A percentile compares a stretch with the other conserved stretches of the same genome.
Conservation (phyloP, 2,888 invertebrate genomes). For the Athalia circularis region DNA sequence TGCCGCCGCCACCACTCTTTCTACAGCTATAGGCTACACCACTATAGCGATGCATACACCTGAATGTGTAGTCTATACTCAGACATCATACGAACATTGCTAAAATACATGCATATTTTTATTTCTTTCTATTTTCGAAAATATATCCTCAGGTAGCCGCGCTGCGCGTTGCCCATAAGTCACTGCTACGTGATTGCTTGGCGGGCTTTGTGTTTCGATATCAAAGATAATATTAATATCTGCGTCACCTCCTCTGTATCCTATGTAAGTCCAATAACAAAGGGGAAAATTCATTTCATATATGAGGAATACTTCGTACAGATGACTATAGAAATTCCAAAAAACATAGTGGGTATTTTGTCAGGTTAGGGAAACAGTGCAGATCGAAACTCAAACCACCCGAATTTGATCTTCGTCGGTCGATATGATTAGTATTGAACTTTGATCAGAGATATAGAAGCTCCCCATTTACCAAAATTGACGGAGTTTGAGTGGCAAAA, state of each 20-base stretch:
- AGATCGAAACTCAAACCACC: too few species aligned
- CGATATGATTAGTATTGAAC: too few species aligned
- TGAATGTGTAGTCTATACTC: background rate
- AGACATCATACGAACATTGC: background rate
- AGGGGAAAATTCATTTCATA: slow-evolving; percentile 33
- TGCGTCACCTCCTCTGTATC: slow-evolving; percentile 25
- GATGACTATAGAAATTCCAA: too few species aligned
- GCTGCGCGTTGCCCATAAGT: slow-evolving; percentile 2
- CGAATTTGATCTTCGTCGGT: too few species aligned
- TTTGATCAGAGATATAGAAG: too few species aligned
- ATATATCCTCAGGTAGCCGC: background rate
- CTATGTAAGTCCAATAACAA: slow-evolving; percentile 53
- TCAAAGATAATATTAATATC: slow-evolving; percentile 35
- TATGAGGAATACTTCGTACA: too few species aligned
- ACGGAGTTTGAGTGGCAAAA: too few species aligned
- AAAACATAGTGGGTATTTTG: too few species aligned
- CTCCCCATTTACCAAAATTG: too few species aligned
- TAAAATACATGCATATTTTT: background rate
- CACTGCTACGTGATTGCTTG: background rate
- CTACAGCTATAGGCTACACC: background rate
- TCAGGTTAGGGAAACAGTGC: too few species aligned
- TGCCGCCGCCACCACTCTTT: slow-evolving; percentile 16
- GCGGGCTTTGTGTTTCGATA: slow-evolving; percentile 9
- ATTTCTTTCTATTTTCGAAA: background rate
- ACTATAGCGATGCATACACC: slow-evolving; percentile 5